These are phyloP conservation scores for Macropis europaea DNA, from an alignment of 2,888 invertebrate genomes.

Conservation along the genomic window DNA sequence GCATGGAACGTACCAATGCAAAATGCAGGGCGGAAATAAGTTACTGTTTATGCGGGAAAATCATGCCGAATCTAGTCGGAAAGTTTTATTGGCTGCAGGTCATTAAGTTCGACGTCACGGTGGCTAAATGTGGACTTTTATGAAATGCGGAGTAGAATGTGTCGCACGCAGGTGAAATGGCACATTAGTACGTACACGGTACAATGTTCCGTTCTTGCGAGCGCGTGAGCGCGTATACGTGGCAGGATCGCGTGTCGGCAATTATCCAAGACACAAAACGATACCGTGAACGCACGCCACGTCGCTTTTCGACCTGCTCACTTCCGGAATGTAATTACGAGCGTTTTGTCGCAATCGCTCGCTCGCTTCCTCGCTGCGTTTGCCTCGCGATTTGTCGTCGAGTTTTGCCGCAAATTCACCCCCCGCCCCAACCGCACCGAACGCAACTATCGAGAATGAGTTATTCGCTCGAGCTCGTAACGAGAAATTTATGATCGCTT, in stretches of 20 bases:
- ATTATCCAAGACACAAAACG: constrained; percentile 62
- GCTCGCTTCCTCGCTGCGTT: constrained; percentile 29
- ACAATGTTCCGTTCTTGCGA: neutral
- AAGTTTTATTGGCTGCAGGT: no score
- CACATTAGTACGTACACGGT: constrained; percentile 6
- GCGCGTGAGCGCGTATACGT: constrained; percentile 4
- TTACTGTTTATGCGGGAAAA: no score
- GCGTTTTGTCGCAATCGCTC: constrained; percentile 56
- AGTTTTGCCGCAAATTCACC: constrained; percentile 30
- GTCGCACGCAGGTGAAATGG: constrained; percentile 8
- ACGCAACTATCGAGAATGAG: constrained; percentile 6
- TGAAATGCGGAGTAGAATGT: neutral
- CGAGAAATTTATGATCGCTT: constrained; percentile 10
- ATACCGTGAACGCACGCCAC: constrained; percentile 44
- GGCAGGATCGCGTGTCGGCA: constrained; percentile 63
- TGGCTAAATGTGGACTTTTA: no score
- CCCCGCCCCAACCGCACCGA: neutral
- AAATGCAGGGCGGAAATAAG: no score
- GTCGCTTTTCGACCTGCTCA: constrained; percentile 52
- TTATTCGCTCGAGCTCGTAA: neutral
- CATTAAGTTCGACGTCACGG: no score
- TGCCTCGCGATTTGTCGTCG: constrained; percentile 42
- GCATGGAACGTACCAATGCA: no score
- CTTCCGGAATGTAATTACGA: constrained; percentile 64
- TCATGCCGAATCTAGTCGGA: no score